Evolutionary conservation across 2,888 invertebrate genomes (phyloP), one percentile per base, ranked within the genome.

Genomic region (Drosophila colorata): DNA sequence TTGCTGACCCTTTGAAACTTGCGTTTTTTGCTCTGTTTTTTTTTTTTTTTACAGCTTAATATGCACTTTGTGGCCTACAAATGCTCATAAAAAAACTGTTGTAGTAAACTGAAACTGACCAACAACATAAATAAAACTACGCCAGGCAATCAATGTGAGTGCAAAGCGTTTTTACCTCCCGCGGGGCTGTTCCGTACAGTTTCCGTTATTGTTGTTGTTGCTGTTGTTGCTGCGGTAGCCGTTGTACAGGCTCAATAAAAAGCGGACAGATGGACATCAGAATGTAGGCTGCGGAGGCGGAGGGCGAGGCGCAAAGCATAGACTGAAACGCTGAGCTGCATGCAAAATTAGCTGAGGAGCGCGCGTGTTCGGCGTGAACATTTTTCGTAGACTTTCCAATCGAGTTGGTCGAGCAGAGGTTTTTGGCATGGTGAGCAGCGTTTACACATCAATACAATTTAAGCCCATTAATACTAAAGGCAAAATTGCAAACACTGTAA

Each of bases 401-500:
- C 68, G 72, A 71, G 70, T 64, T 65, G 63, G 63, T 55, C 61
- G 48, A 61, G 14, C 25, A 16, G 25, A 61, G 38, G 65, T 57
- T 64, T 73, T 79, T 73, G 64, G 74, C 69, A 76, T 70, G 60
- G 57, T 69, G 73, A 77, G 47, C 75, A 76, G 77, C 57, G 51
- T 58, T 75, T 82, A 65, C 53, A 84, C 84, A 74, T 87, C 86
- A 85, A 85, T 82, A 86, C 80, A 82, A 85, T 86, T 87, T 82
- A 86, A 86, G 86, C 78, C 85, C 83, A 87, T 87, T 82, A 85
- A 87, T 78, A 82, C 80, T 69, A 80, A 76, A 82, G 83, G 78
- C 80, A 69, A 87, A 87, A 85, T 82, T 87, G 88, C 85, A 85
- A 85, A 87, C 80, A 87, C 77, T 87, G 86, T 83, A 83, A 87